Conservation (phyloP, 2,888 invertebrate genomes). For the Celastrina argiolus region DNA sequence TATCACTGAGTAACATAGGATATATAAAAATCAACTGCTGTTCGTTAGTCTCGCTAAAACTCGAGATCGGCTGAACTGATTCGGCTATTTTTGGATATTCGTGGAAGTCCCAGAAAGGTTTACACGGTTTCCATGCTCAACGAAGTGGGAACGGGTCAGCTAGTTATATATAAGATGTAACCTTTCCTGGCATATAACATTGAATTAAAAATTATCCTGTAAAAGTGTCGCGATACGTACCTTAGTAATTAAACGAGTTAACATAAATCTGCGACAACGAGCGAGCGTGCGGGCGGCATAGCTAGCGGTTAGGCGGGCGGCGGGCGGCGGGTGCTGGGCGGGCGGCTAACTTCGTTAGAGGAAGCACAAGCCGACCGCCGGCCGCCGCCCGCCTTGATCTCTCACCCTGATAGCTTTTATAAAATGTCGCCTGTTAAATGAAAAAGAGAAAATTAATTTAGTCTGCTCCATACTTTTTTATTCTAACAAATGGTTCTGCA, state of each 20-base stretch:
- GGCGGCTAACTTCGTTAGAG: conserved; percentile 53
- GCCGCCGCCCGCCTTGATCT: conserved; percentile 31
- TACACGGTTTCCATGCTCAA: no score
- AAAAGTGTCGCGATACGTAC: conserved; percentile 23
- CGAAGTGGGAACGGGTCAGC: no score
- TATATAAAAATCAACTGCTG: no score
- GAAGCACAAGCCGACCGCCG: conserved; percentile 37
- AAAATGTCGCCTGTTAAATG: conserved; percentile 26
- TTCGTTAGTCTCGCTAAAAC: no score
- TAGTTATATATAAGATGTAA: background rate
- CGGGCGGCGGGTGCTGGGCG: conserved; percentile 34
- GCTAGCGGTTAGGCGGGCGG: conserved; percentile 36
- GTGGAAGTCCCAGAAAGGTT: no score
- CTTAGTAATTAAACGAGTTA: conserved; percentile 33
- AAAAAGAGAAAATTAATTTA: conserved; percentile 26
- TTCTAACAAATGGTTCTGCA: conserved; percentile 20
- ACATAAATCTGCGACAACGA: conserved; percentile 34
- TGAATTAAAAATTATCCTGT: background rate
- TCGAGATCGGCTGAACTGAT: no score
- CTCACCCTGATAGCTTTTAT: conserved; percentile 30
- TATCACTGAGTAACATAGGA: no score
- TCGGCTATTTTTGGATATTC: no score
- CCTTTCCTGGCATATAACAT: background rate
- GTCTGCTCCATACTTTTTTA: conserved; percentile 22
- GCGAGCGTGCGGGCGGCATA: conserved; percentile 42